phyloP scores from a whole-genome alignment of 2,888 invertebrate genomes.

The Euzophera pinguis region DNA sequence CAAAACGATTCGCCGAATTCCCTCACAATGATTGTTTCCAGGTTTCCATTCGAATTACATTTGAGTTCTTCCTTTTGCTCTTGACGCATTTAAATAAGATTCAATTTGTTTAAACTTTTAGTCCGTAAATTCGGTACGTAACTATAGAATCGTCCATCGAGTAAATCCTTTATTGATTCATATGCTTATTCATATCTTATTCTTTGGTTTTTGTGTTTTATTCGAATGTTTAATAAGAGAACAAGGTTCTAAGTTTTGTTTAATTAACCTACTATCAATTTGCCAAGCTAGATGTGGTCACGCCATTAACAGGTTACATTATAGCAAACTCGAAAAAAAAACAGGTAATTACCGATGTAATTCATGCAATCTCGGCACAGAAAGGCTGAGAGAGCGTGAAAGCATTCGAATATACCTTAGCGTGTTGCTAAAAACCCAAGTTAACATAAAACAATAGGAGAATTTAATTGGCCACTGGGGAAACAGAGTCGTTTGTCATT shows the following conservation, averaged over 20 bases:
- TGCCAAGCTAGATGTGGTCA: conserved; percentile 27
- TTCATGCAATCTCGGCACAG: conserved; percentile 31
- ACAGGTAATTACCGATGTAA: conserved; percentile 40
- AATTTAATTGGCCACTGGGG: conserved; percentile 32
- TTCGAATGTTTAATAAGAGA: too few species aligned
- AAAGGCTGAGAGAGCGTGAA: conserved; percentile 29
- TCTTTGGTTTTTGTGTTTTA: too few species aligned
- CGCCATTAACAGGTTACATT: conserved; percentile 38
- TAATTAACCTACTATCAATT: conserved; percentile 37
- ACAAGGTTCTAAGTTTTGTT: too few species aligned
- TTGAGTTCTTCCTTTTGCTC: conserved; percentile 25
- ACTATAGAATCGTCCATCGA: conserved; percentile 44
- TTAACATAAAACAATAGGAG: conserved; percentile 13
- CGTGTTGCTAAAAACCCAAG: conserved; percentile 12
- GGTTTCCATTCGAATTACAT: conserved; percentile 24
- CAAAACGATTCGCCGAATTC: conserved; percentile 31
- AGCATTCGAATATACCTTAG: conserved; percentile 23
- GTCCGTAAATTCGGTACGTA: conserved; percentile 32
- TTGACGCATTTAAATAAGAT: conserved; percentile 34
- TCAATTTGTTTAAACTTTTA: conserved; percentile 37
- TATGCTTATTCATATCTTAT: conserved; percentile 44
- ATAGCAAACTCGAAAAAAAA: conserved; percentile 36
- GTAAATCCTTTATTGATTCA: conserved; percentile 46
- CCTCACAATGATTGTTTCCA: conserved; percentile 18
- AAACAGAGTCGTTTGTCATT: conserved; percentile 33